Conservation (phyloP, 2,888 invertebrate species). For the Lypha dubia region DNA sequence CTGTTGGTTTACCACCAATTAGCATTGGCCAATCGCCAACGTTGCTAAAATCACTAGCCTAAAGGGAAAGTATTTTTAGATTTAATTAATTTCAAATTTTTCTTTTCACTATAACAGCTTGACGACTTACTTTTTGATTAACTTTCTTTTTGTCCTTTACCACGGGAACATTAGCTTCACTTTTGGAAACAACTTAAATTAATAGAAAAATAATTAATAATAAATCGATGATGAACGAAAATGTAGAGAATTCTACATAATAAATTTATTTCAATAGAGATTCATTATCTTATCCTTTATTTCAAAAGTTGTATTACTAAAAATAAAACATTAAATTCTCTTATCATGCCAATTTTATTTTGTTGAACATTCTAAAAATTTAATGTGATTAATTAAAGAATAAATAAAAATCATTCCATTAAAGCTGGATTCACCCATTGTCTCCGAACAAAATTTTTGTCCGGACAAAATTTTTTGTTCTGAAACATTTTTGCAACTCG, state of each 20-base stretch:
- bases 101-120: background rate
- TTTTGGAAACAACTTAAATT: constrained; percentile 77
- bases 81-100: background rate
- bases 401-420: background rate
- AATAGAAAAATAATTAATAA: constrained; percentile 16
- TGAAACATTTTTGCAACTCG: no score
- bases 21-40: constrained; percentile 96
- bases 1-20: constrained; percentile 85
- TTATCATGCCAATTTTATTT: background rate
- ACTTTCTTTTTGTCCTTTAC: constrained; percentile 85
- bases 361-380: background rate
- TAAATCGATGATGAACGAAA: background rate
- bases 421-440: no score
- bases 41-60: constrained; percentile 94
- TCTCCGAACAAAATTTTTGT: no score
- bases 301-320: no score
- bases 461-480: no score
- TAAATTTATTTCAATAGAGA: no score
- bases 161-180: constrained; percentile 81
- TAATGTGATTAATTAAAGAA: background rate
- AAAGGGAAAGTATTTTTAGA: constrained; percentile 74
- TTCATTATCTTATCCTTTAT: no score
- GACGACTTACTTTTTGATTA: constrained; percentile 85
- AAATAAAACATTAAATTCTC: no score
- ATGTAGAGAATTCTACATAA: no score